These are phyloP conservation scores for Holacanthella duospinosa DNA, from an alignment of 2,888 invertebrate species.

Conservation along the genomic window DNA sequence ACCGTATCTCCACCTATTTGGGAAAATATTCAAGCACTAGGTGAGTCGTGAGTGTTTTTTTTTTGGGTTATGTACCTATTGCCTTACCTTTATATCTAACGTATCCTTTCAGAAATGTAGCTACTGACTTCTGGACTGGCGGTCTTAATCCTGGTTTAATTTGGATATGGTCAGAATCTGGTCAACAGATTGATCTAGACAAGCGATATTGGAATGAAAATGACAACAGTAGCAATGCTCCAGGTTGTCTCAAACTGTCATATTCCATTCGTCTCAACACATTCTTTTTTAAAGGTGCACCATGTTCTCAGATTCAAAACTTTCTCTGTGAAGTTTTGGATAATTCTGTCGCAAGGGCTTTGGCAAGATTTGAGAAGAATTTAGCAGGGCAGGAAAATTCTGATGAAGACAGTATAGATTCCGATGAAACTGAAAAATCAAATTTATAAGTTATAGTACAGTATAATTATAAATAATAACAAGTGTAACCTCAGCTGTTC, in stretches of 20 bases:
- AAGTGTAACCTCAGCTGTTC: too few relatives aligned
- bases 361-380: constrained; percentile 27
- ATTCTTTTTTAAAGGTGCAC: constrained; percentile 30
- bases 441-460: too few relatives aligned
- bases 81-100: neutral
- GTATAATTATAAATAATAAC: too few relatives aligned
- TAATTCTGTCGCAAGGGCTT: constrained; percentile 31
- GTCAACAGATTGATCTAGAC: constrained; percentile 33
- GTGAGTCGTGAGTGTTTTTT: constrained; percentile 12
- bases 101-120: constrained; percentile 14
- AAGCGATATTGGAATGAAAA: constrained; percentile 36
- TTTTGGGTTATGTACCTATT: too few relatives aligned
- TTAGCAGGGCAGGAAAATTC: constrained; percentile 12
- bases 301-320: constrained; percentile 33
- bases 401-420: neutral
- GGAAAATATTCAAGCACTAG: constrained; percentile 21
- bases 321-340: constrained; percentile 34
- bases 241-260: constrained; percentile 35
- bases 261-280: constrained; percentile 27
- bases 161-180: constrained; percentile 38
- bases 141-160: constrained; percentile 35
- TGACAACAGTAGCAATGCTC: constrained; percentile 28
- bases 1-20: constrained; percentile 4
- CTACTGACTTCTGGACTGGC: constrained; percentile 35
- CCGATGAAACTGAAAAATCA: neutral